Conservation (phyloP, 2,113 vertebrate species). For the Catharus fuscescens region DNA sequence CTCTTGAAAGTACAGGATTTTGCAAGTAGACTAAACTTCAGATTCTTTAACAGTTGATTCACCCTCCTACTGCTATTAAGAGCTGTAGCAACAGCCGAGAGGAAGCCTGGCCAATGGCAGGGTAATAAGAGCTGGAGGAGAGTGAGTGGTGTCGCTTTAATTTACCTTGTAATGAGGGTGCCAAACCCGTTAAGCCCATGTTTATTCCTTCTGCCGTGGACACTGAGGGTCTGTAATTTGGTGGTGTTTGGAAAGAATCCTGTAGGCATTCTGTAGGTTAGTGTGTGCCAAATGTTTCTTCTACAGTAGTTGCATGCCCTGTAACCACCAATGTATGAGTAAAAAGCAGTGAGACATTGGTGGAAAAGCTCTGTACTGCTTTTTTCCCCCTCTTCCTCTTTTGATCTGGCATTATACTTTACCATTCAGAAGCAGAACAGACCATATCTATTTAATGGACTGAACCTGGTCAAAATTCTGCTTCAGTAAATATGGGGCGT, state of each 20-base stretch:
- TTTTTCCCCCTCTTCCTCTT: accelerated
- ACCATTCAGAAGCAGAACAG: neutral
- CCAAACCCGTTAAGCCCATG: neutral
- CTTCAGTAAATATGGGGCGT: neutral
- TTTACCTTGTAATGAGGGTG: neutral
- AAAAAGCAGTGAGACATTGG: neutral
- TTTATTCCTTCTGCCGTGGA: neutral
- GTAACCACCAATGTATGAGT: neutral
- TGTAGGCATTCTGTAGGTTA: neutral
- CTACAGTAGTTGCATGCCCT: neutral
- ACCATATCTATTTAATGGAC: neutral
- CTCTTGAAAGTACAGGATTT: neutral
- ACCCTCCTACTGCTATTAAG: neutral
- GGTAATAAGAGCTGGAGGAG: neutral
- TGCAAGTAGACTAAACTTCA: neutral
- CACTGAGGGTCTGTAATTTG: neutral
- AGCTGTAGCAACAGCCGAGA: neutral
- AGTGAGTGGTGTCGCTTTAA: neutral
- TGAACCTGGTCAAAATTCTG: neutral
- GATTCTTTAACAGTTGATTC: neutral
- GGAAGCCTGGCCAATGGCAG: neutral
- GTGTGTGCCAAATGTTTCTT: neutral
- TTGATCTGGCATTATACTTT: neutral
- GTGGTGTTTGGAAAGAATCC: neutral
- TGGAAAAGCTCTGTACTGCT: neutral